Percentiles rank a stretch among this genome's conserved stretches.
Conservation (phyloP, 2,113 vertebrate species). For the Holacanthus passer region DNA sequence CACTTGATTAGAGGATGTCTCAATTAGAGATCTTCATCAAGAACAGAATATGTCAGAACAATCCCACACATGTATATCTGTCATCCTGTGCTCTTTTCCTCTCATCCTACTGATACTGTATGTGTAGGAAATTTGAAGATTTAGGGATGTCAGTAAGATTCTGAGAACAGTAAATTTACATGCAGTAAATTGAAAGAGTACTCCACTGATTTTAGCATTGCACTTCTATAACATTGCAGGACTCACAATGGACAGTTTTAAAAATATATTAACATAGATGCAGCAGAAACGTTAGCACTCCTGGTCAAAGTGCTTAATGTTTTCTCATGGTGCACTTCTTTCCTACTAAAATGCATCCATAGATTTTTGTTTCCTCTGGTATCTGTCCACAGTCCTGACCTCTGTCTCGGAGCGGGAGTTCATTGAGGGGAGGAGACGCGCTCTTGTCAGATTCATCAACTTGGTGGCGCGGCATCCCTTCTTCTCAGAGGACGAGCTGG, state of each 20-base stretch:
- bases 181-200: background rate
- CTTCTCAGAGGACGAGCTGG: slow-evolving; percentile 92
- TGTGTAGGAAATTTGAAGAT: no score
- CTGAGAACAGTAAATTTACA: background rate
- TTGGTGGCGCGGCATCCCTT: slow-evolving; percentile 94
- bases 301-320: background rate
- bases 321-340: background rate
- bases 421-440: slow-evolving; percentile 93
- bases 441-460: slow-evolving; percentile 92
- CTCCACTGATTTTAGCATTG: background rate
- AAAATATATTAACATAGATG: background rate
- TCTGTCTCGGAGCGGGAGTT: slow-evolving; percentile 91
- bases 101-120: background rate
- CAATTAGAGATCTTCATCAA: slow-evolving; percentile 7
- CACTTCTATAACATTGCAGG: background rate
- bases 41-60: background rate
- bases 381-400: slow-evolving; percentile 72
- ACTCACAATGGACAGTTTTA: background rate
- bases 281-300: background rate
- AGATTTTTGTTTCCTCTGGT: slow-evolving; percentile 29
- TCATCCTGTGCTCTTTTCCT: background rate
- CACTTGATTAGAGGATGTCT: background rate
- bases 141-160: background rate
- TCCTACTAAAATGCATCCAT: background rate
- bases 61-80: background rate